Evolutionary conservation across 2,888 invertebrate genomes (phyloP).

Genomic region (Hoplodrina blanda): DNA sequence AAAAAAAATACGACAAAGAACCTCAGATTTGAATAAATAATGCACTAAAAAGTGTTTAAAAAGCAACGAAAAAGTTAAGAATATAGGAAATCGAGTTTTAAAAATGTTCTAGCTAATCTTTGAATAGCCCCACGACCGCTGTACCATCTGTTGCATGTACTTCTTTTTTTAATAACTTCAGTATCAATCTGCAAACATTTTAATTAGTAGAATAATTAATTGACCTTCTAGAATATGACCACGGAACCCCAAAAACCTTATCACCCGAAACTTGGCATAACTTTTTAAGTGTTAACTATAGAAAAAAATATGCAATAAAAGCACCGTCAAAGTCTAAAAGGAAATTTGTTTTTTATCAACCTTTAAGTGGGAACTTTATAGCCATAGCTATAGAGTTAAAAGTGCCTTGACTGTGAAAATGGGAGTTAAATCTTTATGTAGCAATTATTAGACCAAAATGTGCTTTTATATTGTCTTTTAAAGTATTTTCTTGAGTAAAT

Average conservation of each 20-base stretch:
- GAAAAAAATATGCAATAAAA: constrained; percentile 62
- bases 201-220: too few species aligned
- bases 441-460: constrained; percentile 42
- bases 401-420: constrained; percentile 25
- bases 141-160: too few species aligned
- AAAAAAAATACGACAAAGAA: too few species aligned
- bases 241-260: constrained; percentile 50
- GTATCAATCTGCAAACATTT: too few species aligned
- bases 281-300: constrained; percentile 63
- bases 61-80: too few species aligned
- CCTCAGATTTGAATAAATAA: too few species aligned
- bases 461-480: constrained; percentile 30
- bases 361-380: constrained; percentile 33
- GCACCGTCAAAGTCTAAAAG: constrained; percentile 48
- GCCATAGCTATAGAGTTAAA: constrained; percentile 9
- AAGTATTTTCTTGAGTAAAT: constrained; percentile 38
- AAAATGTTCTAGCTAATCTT: too few species aligned
- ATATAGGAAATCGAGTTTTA: too few species aligned
- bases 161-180: too few species aligned
- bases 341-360: constrained; percentile 42
- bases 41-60: too few species aligned
- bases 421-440: constrained; percentile 38
- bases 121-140: too few species aligned
- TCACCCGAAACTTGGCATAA: constrained; percentile 58
- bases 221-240: neutral